Percentiles rank a stretch among this genome's conserved stretches.
Conservation (phyloP, 2,888 invertebrate species). For the Hypomecis punctinalis region DNA sequence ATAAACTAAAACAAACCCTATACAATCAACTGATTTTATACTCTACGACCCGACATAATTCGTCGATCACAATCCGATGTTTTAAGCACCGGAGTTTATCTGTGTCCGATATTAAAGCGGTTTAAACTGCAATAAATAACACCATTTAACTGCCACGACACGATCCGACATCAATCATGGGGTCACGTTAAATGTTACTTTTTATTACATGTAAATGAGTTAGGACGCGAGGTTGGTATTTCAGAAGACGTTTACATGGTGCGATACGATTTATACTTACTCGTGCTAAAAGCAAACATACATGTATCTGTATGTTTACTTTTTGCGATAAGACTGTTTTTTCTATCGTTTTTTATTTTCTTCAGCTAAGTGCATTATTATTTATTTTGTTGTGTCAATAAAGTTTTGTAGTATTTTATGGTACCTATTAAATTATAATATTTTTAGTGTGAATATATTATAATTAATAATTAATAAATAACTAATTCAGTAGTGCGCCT, state of each 20-base stretch:
- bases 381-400: too few relatives aligned
- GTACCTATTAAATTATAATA: too few relatives aligned
- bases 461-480: too few relatives aligned
- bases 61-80: constrained; percentile 26
- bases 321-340: too few relatives aligned
- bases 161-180: constrained; percentile 75
- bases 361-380: too few relatives aligned
- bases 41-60: constrained; percentile 29
- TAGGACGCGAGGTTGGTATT: constrained; percentile 43
- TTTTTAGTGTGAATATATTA: too few relatives aligned
- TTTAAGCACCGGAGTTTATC: constrained; percentile 32
- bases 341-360: too few relatives aligned
- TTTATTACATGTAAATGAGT: constrained; percentile 82
- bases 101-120: constrained; percentile 74
- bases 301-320: too few relatives aligned
- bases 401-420: too few relatives aligned
- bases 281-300: too few relatives aligned
- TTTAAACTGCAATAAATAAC: constrained; percentile 83
- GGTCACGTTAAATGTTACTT: constrained; percentile 71
- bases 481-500: too few relatives aligned
- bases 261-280: constrained; percentile 17
- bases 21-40: constrained; percentile 41
- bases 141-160: constrained; percentile 71
- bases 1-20: constrained; percentile 35
- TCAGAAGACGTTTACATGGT: constrained; percentile 17